Conservation (phyloP, 2,797 vertebrate genomes). For the Clarias laeviceps region DNA sequence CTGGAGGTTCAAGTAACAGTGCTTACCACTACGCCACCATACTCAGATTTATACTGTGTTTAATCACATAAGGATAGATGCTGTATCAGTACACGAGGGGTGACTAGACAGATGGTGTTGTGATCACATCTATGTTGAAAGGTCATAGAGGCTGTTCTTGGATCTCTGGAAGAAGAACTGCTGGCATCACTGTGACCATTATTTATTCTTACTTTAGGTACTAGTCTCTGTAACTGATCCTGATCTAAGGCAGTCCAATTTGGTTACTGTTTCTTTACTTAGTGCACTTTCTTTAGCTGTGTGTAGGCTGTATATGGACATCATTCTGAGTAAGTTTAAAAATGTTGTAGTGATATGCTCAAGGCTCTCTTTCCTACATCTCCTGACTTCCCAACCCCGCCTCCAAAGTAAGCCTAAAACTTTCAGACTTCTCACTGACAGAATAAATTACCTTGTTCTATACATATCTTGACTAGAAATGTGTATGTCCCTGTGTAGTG, state of each 20-base stretch:
- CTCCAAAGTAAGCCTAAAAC: slow-evolving; percentile 1
- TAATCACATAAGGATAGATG: not conserved
- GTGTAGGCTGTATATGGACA: not conserved
- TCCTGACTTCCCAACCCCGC: not conserved
- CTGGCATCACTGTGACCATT: not conserved
- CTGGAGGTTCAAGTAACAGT: too few species aligned
- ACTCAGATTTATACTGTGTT: not conserved
- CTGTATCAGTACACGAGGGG: not conserved
- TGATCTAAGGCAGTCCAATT: not conserved
- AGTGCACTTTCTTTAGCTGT: slow-evolving; percentile 12
- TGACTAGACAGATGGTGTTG: not conserved
- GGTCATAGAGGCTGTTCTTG: not conserved
- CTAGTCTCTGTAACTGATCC: not conserved
- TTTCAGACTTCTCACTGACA: not conserved
- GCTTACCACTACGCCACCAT: too few species aligned
- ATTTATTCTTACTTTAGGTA: not conserved
- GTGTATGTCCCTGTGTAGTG: slow-evolving; percentile 36
- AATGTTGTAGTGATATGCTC: not conserved
- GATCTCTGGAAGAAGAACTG: not conserved
- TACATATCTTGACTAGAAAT: not conserved
- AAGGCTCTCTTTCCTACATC: not conserved
- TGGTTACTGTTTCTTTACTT: not conserved
- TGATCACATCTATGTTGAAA: not conserved
- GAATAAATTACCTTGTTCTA: not conserved
- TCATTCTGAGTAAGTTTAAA: not conserved